phyloP scores from a whole-genome alignment of 2,888 invertebrate species.

The Leucoma salicis region DNA sequence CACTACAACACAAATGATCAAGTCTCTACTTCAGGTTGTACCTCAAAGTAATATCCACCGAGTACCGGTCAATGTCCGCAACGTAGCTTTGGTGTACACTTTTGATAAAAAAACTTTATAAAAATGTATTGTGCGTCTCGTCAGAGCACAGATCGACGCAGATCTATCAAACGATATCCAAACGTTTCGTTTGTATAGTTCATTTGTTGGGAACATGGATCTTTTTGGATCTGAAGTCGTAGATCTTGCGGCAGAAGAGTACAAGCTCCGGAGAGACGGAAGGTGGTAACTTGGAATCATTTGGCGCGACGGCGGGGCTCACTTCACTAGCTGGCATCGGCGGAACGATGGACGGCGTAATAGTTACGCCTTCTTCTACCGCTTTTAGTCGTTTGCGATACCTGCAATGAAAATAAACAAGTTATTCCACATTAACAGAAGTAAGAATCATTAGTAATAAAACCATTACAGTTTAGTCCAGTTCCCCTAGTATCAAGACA shows the following conservation, averaged over 20 bases:
- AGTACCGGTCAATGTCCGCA: slow-evolving; percentile 25
- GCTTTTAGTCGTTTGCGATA: slow-evolving; percentile 92
- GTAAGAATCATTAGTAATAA: background rate
- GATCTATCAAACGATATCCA: slow-evolving; percentile 38
- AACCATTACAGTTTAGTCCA: too few species aligned
- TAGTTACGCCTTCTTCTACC: slow-evolving; percentile 88
- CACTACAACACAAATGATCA: slow-evolving; percentile 45
- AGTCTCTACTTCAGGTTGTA: slow-evolving; percentile 9
- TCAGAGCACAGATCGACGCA: slow-evolving; percentile 28
- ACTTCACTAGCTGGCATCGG: slow-evolving; percentile 81
- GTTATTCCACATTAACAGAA: background rate
- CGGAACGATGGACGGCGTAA: slow-evolving; percentile 88
- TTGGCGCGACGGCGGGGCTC: slow-evolving; percentile 70
- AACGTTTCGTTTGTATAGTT: slow-evolving; percentile 26
- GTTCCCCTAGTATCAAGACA: too few species aligned
- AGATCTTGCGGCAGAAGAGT: slow-evolving; percentile 95
- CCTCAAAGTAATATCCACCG: background rate
- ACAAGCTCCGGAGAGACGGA: slow-evolving; percentile 89
- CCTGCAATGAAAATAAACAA: slow-evolving; percentile 72
- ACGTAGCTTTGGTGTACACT: slow-evolving; percentile 56
- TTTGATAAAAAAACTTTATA: slow-evolving; percentile 32
- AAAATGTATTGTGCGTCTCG: slow-evolving; percentile 20
- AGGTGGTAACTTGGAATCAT: slow-evolving; percentile 85
- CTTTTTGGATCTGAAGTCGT: slow-evolving; percentile 95
- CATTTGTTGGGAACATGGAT: slow-evolving; percentile 79